Conservation (phyloP, 2,888 invertebrate species). For the Leptinotarsa tumamoca region DNA sequence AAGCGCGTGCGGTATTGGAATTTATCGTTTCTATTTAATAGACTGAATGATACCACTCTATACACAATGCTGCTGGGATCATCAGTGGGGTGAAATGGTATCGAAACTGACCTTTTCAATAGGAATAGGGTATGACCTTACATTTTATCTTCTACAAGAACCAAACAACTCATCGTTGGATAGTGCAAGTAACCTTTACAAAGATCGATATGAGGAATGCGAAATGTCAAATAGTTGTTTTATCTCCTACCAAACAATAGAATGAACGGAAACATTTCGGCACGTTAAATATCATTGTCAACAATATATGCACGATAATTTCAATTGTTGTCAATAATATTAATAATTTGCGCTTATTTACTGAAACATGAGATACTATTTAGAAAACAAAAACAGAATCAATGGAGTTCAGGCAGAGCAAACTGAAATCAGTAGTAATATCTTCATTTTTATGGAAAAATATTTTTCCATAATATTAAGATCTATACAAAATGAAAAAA, state of each 20-base stretch:
- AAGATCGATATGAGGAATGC: conserved; percentile 10
- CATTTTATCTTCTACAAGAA: conserved; percentile 7
- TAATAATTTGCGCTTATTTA: too few relatives aligned
- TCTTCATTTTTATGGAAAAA: too few relatives aligned
- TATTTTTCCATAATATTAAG: too few relatives aligned
- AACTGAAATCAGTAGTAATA: too few relatives aligned
- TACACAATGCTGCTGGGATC: conserved; percentile 5
- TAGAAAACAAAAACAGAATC: too few relatives aligned
- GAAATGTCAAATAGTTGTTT: background rate
- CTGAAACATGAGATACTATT: too few relatives aligned
- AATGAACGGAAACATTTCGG: background rate
- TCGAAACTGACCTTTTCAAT: background rate
- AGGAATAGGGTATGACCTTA: conserved; percentile 17
- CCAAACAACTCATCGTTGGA: conserved; percentile 8
- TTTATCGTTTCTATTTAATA: background rate
- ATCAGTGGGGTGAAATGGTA: conserved; percentile 23
- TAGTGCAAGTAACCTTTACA: conserved; percentile 12
- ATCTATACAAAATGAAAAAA: too few relatives aligned
- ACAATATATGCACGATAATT: background rate
- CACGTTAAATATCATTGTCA: background rate
- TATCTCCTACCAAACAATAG: background rate
- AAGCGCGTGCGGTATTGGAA: too few relatives aligned
- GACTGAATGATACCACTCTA: background rate
- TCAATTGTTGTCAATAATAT: too few relatives aligned
- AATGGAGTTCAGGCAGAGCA: too few relatives aligned